phyloP scores from a whole-genome alignment of 2,888 invertebrate species.

The Alviniconcha strummeri region DNA sequence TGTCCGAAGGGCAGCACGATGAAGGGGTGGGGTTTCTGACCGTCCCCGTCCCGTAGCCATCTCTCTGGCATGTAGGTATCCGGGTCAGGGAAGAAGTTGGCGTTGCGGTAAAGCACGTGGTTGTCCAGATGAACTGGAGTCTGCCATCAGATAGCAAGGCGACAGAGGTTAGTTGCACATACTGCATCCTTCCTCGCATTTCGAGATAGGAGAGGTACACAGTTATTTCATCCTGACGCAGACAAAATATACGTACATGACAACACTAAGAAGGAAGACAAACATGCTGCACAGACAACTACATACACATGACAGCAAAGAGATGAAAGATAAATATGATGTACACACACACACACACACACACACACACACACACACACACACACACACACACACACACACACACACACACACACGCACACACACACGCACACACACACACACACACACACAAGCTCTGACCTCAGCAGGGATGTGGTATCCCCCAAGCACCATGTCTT shows the following conservation, averaged over 20 bases:
- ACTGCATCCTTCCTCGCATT: background rate
- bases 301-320: too few relatives aligned
- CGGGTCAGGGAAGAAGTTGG: conserved; percentile 79
- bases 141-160: conserved; percentile 51
- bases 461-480: conserved; percentile 87
- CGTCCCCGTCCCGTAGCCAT: conserved; percentile 78
- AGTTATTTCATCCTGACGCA: background rate
- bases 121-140: conserved; percentile 74
- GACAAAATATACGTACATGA: background rate
- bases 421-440: background rate
- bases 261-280: background rate
- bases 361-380: conserved; percentile 21
- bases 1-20: conserved; percentile 76
- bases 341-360: background rate
- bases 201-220: background rate
- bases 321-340: too few relatives aligned
- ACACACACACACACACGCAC: conserved; percentile 7
- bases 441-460: conserved; percentile 57
- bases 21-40: conserved; percentile 74
- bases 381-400: conserved; percentile 14
- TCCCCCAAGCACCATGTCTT: conserved; percentile 82
- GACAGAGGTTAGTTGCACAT: too few relatives aligned
- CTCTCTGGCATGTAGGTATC: conserved; percentile 84
- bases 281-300: too few relatives aligned
- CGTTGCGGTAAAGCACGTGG: conserved; percentile 68